These are phyloP conservation scores for Myopa tessellatipennis DNA, from an alignment of 2,888 invertebrate genomes.

Conservation along the genomic window DNA sequence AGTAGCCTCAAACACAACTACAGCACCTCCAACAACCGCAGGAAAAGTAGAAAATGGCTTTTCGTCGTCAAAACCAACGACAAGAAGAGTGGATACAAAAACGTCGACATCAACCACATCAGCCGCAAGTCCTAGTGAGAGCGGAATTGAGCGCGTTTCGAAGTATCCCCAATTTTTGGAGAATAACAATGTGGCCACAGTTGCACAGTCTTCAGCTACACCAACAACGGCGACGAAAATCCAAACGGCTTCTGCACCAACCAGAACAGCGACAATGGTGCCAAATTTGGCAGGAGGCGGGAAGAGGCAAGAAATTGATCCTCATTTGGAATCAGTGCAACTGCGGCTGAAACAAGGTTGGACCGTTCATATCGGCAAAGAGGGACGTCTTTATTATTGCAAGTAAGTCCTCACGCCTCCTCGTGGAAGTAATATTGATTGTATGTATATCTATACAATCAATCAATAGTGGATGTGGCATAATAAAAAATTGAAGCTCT, in stretches of 20 bases:
- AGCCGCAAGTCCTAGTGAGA: slow-evolving; percentile 57
- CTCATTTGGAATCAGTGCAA: slow-evolving; percentile 71
- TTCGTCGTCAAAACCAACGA: slow-evolving; percentile 38
- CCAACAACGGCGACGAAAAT: slow-evolving; percentile 39
- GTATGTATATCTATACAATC: too few species aligned
- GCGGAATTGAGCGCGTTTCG: slow-evolving; percentile 49
- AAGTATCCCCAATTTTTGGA: slow-evolving; percentile 28
- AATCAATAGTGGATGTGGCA: too few species aligned
- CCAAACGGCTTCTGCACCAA: slow-evolving; percentile 48
- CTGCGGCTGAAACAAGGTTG: slow-evolving; percentile 77
- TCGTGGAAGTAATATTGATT: neutral
- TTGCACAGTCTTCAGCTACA: slow-evolving; percentile 37
- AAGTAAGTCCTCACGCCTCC: slow-evolving; percentile 76
- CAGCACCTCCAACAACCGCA: slow-evolving; percentile 32
- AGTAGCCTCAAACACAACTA: slow-evolving; percentile 28
- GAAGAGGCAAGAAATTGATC: slow-evolving; percentile 65
- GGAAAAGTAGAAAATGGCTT: slow-evolving; percentile 29
- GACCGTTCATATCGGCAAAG: slow-evolving; percentile 82
- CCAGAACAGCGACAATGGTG: slow-evolving; percentile 48
- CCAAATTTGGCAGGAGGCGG: slow-evolving; percentile 47
- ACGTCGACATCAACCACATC: slow-evolving; percentile 42
- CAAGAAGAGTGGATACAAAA: slow-evolving; percentile 37
- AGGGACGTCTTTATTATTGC: slow-evolving; percentile 89
- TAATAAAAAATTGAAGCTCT: too few species aligned
- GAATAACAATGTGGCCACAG: slow-evolving; percentile 2